Conservation (phyloP, 2,113 vertebrate species). For the Zingel zingel region DNA sequence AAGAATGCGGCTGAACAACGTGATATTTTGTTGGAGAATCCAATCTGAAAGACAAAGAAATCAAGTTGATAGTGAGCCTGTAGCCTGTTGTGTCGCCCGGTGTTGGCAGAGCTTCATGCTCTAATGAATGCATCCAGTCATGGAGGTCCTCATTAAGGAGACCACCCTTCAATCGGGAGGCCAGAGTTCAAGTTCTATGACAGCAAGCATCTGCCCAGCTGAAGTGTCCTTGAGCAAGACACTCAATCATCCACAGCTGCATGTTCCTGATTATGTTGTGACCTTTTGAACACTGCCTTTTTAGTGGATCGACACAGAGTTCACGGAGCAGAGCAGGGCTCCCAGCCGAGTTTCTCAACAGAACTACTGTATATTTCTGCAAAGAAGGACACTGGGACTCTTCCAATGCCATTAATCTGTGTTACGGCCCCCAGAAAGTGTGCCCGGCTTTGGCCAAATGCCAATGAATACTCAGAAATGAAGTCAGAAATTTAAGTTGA, state of each 20-base stretch:
- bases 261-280: neutral
- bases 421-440: no score
- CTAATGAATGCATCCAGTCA: neutral
- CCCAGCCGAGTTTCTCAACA: neutral
- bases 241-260: neutral
- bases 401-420: neutral
- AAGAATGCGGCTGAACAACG: neutral
- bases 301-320: neutral
- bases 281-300: neutral
- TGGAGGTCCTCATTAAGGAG: slow-evolving; percentile 37
- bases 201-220: slow-evolving; percentile 16
- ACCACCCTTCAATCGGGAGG: slow-evolving; percentile 10
- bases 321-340: neutral
- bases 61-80: neutral
- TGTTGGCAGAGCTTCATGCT: neutral
- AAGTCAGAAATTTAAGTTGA: no score
- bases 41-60: neutral
- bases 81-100: no score
- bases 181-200: slow-evolving; percentile 5
- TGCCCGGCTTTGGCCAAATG: no score
- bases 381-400: neutral
- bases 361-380: neutral
- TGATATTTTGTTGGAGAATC: neutral
- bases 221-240: slow-evolving; percentile 15
- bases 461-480: no score